phyloP scores from a whole-genome alignment of 2,113 vertebrate species.

The Scomber scombrus region DNA sequence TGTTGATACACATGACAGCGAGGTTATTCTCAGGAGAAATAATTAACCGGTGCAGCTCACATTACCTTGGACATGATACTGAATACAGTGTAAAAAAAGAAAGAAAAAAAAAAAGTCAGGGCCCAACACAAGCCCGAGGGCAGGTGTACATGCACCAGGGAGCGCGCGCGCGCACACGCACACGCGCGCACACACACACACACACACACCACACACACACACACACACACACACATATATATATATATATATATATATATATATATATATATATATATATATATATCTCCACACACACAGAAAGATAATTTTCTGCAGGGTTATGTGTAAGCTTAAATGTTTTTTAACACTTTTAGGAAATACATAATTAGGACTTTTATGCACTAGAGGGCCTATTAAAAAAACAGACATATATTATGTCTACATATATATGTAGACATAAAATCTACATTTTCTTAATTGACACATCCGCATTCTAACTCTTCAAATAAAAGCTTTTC shows the following conservation, averaged over 20 bases:
- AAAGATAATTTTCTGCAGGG: neutral
- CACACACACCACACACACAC: too few relatives aligned
- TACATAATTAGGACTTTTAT: neutral
- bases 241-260: too few relatives aligned
- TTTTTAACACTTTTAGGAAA: neutral
- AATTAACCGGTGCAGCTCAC: slow-evolving; percentile 49
- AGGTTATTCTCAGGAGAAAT: slow-evolving; percentile 46
- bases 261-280: too few relatives aligned
- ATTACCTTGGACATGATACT: slow-evolving; percentile 54
- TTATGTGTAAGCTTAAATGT: neutral
- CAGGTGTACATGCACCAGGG: slow-evolving; percentile 1
- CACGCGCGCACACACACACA: slow-evolving; percentile 4
- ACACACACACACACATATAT: too few relatives aligned
- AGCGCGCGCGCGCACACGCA: neutral
- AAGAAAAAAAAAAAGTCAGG: slow-evolving; percentile 4
- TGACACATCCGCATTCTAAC: neutral
- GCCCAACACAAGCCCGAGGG: slow-evolving; percentile 45
- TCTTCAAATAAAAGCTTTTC: neutral
- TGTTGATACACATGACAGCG: slow-evolving; percentile 22
- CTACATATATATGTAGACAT: too few relatives aligned
- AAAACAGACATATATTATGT: neutral
- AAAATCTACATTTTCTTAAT: neutral
- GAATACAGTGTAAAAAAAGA: slow-evolving; percentile 18
- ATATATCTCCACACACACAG: too few relatives aligned
- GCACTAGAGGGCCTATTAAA: neutral